Evolutionary conservation across 2,888 invertebrate genomes (phyloP), one percentile per base, ranked within the genome.

Genomic region (Nomada fabriciana): DNA sequence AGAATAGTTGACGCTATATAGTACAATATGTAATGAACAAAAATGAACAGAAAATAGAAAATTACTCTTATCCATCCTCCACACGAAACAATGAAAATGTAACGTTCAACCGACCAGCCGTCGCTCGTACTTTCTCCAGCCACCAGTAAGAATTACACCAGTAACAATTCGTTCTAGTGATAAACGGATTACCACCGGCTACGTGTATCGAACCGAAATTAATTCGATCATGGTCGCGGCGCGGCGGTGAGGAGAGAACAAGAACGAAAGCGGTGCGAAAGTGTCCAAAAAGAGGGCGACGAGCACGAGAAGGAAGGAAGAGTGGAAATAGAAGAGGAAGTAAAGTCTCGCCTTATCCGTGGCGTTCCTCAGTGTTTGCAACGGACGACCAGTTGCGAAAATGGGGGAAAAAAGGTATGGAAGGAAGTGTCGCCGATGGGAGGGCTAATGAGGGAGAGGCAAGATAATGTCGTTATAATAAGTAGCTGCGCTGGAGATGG

Each of bases 391-490:
- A 53, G 53, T 57, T 23, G n/a, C 70, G 60, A 42, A 61, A 83
- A 80, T 53, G 78, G 77, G 73, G 55, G 77, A 74, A 75, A 69
- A 36, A 36, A 36, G 36, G 79, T 59, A 64, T 69, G 80, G 84
- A 77, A 80, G 84, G 79, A 84, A 85, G 82, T 80, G 86, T 84
- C 79, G 76, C 72, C 85, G 89, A 91, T 89, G 87, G 83, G 80
- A 80, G 82, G 81, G 88, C 86, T 91, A 90, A 91, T 90, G 90
- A 89, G 85, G 76, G 75, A 75, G 79, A 84, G 82, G 68, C 84
- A 76, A 84, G 86, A 85, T 91, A 90, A 91, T 88, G 86, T 88
- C 88, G 87, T 91, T 91, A 91, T 91, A 91, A 92, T 91, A 91
- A 92, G 92, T 90, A 90, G 86, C 81, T 85, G 86, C 80, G 77